phyloP scores from a whole-genome alignment of 2,113 vertebrate genomes.

The Thinocorus orbignyianus region DNA sequence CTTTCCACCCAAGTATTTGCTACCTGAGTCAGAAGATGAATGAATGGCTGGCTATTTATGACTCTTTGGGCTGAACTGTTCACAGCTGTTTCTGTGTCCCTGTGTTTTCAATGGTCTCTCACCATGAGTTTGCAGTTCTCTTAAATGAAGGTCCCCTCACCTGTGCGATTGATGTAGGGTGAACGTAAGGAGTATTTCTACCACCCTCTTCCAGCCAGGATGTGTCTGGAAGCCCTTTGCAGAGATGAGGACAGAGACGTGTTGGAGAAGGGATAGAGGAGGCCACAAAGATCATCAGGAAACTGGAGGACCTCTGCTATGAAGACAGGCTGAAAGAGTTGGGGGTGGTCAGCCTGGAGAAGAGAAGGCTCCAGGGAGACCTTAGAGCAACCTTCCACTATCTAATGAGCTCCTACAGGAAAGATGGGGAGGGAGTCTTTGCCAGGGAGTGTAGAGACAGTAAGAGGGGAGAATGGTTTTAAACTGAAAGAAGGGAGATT shows the following conservation, averaged over 20 bases:
- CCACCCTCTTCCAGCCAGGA: neutral
- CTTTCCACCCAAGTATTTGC: neutral
- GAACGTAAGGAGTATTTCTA: neutral
- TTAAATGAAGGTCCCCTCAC: neutral
- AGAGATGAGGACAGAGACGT: neutral
- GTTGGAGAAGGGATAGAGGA: no score
- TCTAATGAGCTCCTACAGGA: no score
- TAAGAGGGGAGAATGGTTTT: no score
- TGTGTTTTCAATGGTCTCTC: neutral
- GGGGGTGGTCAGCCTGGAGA: no score
- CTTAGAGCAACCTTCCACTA: no score
- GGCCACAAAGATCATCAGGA: no score
- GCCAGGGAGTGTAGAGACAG: no score
- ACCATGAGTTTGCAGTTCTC: neutral
- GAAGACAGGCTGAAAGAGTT: no score
- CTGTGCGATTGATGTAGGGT: neutral
- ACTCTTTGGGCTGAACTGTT: neutral
- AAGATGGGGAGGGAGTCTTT: no score
- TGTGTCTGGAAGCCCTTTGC: neutral
- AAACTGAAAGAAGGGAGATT: no score
- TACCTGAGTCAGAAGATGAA: rapidly evolving
- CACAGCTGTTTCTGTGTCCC: neutral
- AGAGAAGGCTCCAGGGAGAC: no score
- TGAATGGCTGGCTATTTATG: rapidly evolving
- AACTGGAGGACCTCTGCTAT: no score